Base-by-base conservation (phyloP, 2,888 invertebrate genomes). In the Anaspis maculata region DNA sequence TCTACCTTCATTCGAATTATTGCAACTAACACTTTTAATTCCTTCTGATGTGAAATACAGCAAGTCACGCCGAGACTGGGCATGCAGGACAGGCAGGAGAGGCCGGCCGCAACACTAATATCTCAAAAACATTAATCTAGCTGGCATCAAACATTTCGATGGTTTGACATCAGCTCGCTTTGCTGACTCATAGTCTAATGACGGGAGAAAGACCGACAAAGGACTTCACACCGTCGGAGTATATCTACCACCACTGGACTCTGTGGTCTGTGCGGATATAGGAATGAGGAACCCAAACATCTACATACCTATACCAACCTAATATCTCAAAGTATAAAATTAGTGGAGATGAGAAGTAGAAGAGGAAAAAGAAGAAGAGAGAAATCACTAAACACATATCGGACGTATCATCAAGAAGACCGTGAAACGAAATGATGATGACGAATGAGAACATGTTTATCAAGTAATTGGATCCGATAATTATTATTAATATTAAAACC, bases 81-180 rank as follows among this genome's bases (percentile, higher is more conserved):
- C n/a, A n/a, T n/a, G n/a, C n/a, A n/a, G n/a, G n/a, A n/a, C n/a
- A n/a, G n/a, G n/a, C n/a, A n/a, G n/a, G n/a, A n/a, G n/a, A n/a
- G n/a, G n/a, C n/a, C n/a, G n/a, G n/a, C n/a, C n/a, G n/a, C n/a
- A n/a, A n/a, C 29, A 36, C 26, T 16, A 36, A 59, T 60, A 60
- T 60, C 58, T 55, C 56, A 57, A 59, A 60, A 62, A 62, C 62
- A 62, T 62, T 61, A 62, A 61, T 62, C 61, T 61, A 61, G 52
- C 60, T 57, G 59, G 56, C 59, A 60, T 62, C 60, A 61, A 62
- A 62, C 54, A 54, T 57, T 57, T 57, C 56, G 56, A 56, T 49
- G 48, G 56, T 54, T 55, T 56, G 57, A 57, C 57, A 54, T 46
- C 42, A 39, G 39, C 42, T 34, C 22, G 39, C 33, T 37, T 51